A percentile compares a stretch with the other conserved stretches of the same genome.
phyloP scores from a whole-genome alignment of 2,888 invertebrate species.

The Clusia tigrina region DNA sequence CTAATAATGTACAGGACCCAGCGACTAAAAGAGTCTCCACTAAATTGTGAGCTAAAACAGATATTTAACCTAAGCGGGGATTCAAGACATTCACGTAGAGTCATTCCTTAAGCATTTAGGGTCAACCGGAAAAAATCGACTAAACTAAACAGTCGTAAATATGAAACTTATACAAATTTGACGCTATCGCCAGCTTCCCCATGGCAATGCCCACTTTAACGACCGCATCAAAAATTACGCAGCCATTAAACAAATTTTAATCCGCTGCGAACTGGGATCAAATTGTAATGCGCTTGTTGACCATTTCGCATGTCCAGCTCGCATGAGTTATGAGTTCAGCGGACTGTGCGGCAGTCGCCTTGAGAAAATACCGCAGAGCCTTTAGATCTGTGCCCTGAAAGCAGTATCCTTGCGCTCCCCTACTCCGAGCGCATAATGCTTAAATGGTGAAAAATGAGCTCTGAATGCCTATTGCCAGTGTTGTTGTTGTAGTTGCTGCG shows the following conservation, averaged over 20 bases:
- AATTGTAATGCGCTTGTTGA: constrained; percentile 6
- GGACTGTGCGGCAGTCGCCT: constrained; percentile 18
- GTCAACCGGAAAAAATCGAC: no score
- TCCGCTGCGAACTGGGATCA: neutral
- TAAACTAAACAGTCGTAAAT: no score
- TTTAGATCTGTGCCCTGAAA: neutral
- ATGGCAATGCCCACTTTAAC: no score
- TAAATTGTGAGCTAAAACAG: no score
- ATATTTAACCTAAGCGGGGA: no score
- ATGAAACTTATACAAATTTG: no score
- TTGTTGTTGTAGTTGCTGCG: neutral
- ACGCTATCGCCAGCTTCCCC: no score
- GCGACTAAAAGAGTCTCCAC: no score
- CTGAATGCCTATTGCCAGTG: neutral
- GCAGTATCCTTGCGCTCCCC: constrained; percentile 34
- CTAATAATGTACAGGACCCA: no score
- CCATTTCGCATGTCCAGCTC: neutral
- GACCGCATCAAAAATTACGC: neutral
- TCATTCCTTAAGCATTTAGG: no score
- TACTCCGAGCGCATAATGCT: constrained; percentile 57
- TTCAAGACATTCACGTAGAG: no score
- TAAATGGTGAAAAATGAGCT: constrained; percentile 48
- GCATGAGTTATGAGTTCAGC: constrained; percentile 44
- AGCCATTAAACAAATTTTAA: constrained; percentile 4
- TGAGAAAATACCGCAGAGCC: constrained; percentile 32